Conservation (phyloP, 2,113 vertebrate genomes). For the Aptenodytes patagonicus region DNA sequence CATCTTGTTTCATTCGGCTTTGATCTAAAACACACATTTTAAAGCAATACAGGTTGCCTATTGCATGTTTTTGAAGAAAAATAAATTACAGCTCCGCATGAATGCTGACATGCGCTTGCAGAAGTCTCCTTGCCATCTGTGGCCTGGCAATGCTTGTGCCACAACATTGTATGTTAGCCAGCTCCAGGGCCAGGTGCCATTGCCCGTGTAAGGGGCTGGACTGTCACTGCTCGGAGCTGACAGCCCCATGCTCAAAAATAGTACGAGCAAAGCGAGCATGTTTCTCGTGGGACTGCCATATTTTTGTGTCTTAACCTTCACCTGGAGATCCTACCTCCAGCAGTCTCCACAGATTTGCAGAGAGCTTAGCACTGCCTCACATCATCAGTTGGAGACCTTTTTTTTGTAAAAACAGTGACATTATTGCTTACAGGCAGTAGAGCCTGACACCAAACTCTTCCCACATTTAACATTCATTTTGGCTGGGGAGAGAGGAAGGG, state of each 20-base stretch:
- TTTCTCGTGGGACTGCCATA: not conserved
- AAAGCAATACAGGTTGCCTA: not conserved
- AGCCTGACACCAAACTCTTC: not conserved
- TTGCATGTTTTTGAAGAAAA: not conserved
- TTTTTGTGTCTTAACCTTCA: not conserved
- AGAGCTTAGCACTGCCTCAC: rapidly evolving
- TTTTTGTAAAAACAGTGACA: not conserved
- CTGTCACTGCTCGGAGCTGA: not conserved
- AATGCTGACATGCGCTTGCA: not conserved
- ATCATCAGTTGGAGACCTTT: not conserved
- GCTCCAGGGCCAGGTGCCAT: not conserved
- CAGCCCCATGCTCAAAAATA: not conserved
- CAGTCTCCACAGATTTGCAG: not conserved
- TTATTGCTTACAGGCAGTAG: not conserved
- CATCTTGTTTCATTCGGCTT: not conserved
- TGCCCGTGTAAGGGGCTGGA: rapidly evolving
- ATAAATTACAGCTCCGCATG: not conserved
- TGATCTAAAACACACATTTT: not conserved
- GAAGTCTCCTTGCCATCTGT: not conserved
- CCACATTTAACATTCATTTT: not conserved
- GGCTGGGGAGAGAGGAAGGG: not conserved
- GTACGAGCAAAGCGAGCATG: not conserved
- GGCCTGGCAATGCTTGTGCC: not conserved
- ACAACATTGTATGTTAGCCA: rapidly evolving
- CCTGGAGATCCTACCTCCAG: not conserved